A percentile compares a stretch with the other conserved stretches of the same genome.
These are phyloP conservation scores for Tympanuchus pallidicinctus DNA, from an alignment of 2,113 vertebrate genomes.

Conservation along the genomic window DNA sequence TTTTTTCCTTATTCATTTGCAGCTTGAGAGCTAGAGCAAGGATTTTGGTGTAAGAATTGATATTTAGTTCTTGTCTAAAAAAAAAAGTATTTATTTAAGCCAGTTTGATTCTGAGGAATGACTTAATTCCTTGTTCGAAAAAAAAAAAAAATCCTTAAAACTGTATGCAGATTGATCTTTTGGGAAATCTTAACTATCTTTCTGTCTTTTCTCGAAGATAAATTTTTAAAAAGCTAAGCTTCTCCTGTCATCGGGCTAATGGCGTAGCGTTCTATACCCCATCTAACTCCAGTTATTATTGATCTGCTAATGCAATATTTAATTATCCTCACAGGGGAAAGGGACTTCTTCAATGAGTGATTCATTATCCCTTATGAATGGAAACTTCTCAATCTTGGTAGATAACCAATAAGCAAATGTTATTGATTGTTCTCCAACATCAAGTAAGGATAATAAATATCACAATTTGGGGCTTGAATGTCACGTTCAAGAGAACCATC, in stretches of 20 bases:
- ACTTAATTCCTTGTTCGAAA: background rate
- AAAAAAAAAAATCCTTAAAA: background rate
- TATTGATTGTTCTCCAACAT: constrained; percentile 47
- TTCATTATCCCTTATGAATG: constrained; percentile 53
- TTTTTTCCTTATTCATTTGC: background rate
- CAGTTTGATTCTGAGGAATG: background rate
- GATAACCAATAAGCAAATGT: constrained; percentile 47
- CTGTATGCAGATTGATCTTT: background rate
- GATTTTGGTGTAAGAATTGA: constrained; percentile 1
- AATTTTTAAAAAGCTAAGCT: background rate
- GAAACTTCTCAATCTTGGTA: constrained; percentile 35
- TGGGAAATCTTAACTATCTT: background rate
- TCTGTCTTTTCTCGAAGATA: constrained; percentile 3
- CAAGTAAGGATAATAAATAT: constrained; percentile 59
- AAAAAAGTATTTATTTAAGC: background rate
- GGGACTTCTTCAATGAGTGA: constrained; percentile 30
- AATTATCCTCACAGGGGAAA: constrained; percentile 12
- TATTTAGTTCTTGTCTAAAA: background rate
- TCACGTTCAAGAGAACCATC: background rate
- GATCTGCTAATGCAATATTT: constrained; percentile 53
- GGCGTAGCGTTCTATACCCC: background rate
- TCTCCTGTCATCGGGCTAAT: constrained; percentile 12
- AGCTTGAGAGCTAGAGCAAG: background rate
- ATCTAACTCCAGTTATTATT: constrained; percentile 58
- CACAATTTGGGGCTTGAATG: background rate